These are phyloP conservation scores for Peromyscus leucopus DNA, from an alignment of 2,113 vertebrate species.

Conservation along the genomic window DNA sequence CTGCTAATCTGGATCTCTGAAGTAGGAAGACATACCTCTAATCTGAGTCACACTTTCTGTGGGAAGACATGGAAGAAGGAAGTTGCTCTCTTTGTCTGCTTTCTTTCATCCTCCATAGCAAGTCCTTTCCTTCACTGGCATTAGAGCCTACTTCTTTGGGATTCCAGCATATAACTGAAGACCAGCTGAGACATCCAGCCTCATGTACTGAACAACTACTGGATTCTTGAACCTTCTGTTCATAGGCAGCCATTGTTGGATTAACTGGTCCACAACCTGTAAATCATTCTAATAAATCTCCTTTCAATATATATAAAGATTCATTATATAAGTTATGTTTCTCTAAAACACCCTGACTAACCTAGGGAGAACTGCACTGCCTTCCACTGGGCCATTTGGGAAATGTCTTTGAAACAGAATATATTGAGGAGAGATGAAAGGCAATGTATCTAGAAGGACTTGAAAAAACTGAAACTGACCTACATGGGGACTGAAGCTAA, in stretches of 20 bases:
- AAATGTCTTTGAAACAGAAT: not conserved
- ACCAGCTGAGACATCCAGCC: not conserved
- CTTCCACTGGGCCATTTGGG: not conserved
- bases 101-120: not conserved
- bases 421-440: not conserved
- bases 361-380: not conserved
- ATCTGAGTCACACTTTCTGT: not conserved
- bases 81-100: not conserved
- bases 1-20: not conserved
- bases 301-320: not conserved
- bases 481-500: not conserved
- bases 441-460: not conserved
- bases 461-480: not conserved
- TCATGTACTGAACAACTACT: not conserved
- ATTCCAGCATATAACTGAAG: not conserved
- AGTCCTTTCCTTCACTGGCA: not conserved
- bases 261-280: not conserved
- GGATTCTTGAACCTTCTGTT: not conserved
- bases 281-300: not conserved
- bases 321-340: not conserved
- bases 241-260: not conserved
- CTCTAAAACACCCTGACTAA: not conserved
- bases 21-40: not conserved
- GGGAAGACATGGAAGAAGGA: not conserved
- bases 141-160: not conserved